Percentiles rank a stretch among this genome's conserved stretches.
These are phyloP conservation scores for Myotis daubentonii DNA, from an alignment of 2,797 vertebrate species.

Conservation along the genomic window DNA sequence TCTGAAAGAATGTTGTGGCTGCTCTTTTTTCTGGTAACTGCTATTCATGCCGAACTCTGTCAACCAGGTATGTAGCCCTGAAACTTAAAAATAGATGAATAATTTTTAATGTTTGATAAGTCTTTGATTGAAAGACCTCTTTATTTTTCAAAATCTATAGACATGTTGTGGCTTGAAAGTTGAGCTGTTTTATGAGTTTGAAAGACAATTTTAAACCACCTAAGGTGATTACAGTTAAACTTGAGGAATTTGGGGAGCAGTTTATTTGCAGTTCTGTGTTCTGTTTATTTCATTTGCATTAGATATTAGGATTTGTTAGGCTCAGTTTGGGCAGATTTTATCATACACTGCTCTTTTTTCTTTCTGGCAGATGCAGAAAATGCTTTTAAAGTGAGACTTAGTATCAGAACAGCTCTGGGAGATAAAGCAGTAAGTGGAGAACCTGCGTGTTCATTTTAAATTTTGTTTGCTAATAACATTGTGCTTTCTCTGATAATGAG, in stretches of 20 bases:
- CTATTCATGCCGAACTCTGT: conserved; percentile 84
- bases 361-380: conserved; percentile 85
- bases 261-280: background rate
- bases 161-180: background rate
- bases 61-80: conserved; percentile 86
- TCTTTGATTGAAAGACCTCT: background rate
- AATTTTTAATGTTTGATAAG: conserved; percentile 30
- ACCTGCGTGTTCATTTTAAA: conserved; percentile 53
- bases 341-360: conserved; percentile 67
- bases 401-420: conserved; percentile 93
- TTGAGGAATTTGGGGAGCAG: background rate
- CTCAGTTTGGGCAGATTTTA: background rate
- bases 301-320: conserved; percentile 37
- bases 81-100: conserved; percentile 42
- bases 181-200: conserved; percentile 51
- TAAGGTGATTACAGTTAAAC: conserved; percentile 45
- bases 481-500: background rate
- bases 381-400: conserved; percentile 94
- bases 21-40: conserved; percentile 82
- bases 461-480: conserved; percentile 57
- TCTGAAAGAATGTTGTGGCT: conserved; percentile 87
- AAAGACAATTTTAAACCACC: background rate
- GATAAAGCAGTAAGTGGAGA: conserved; percentile 92
- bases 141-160: conserved; percentile 50
- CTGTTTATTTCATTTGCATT: conserved; percentile 20